Percentiles rank a stretch among this genome's conserved stretches.
These are phyloP conservation scores for Brachypodius melanocephalos DNA, from an alignment of 2,113 vertebrate genomes.

Conservation along the genomic window DNA sequence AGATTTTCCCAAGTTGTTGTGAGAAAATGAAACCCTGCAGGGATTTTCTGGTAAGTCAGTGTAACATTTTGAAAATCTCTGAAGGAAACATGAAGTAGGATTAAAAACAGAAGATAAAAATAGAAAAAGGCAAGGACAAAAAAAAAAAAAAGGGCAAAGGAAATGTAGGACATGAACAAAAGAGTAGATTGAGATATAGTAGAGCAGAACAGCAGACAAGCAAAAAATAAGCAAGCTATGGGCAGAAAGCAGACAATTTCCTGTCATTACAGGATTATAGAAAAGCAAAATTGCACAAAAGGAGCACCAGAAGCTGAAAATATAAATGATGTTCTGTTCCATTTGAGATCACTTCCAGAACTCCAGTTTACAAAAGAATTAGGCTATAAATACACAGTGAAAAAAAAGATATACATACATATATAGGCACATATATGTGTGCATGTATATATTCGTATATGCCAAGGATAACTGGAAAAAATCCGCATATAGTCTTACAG, in stretches of 20 bases:
- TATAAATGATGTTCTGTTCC: background rate
- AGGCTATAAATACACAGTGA: background rate
- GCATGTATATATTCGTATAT: too few species aligned
- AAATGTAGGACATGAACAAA: background rate
- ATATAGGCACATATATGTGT: background rate
- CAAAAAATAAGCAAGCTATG: background rate
- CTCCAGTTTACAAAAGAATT: background rate
- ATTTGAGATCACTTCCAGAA: background rate
- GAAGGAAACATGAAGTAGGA: background rate
- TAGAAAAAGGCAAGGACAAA: background rate
- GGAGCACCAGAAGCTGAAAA: background rate
- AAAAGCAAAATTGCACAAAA: background rate
- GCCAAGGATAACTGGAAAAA: background rate
- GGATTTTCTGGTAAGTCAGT: slow-evolving; percentile 1
- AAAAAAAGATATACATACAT: background rate
- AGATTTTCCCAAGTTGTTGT: background rate
- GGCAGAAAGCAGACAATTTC: background rate
- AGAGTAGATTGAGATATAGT: background rate
- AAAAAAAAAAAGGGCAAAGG: background rate
- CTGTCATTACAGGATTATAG: background rate
- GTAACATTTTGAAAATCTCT: background rate
- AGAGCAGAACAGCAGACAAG: background rate
- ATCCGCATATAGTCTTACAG: background rate
- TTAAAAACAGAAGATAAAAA: slow-evolving; percentile 20
- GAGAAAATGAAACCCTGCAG: slow-evolving; percentile 21